Percentiles rank a stretch among this genome's conserved stretches.
Conservation (phyloP, 2,888 invertebrate species). For the Latheticus oryzae region DNA sequence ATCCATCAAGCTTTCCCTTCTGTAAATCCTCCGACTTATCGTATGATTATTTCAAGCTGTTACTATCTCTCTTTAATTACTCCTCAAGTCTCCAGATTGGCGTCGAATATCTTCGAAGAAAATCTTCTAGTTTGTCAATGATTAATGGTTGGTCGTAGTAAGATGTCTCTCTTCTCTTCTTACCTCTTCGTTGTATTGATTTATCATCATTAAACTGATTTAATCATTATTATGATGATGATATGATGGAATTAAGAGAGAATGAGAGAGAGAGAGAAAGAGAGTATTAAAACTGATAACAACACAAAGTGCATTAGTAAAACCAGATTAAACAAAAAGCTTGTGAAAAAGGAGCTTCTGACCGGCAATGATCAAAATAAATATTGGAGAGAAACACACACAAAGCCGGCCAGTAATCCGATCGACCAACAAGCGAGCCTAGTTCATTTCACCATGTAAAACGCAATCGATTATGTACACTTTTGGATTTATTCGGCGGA, state of each 20-base stretch:
- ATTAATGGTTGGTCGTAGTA: conserved; percentile 25
- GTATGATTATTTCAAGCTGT: conserved; percentile 52
- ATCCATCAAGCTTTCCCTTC: too few species aligned
- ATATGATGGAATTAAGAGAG: too few species aligned
- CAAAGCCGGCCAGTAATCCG: conserved; percentile 55
- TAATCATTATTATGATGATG: too few species aligned
- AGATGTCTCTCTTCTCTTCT: not conserved
- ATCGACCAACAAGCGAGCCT: conserved; percentile 51
- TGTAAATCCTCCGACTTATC: too few species aligned
- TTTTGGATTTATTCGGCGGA: conserved; percentile 49
- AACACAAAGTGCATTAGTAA: conserved; percentile 51
- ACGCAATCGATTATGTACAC: conserved; percentile 57
- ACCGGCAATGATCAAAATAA: conserved; percentile 49
- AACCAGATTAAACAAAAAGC: conserved; percentile 53
- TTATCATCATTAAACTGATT: conserved; percentile 37
- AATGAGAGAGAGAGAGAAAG: too few species aligned
- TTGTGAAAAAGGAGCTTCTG: conserved; percentile 46
- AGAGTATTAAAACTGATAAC: conserved; percentile 43
- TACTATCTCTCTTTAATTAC: conserved; percentile 53
- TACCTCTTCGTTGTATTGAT: conserved; percentile 34
- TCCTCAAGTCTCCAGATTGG: conserved; percentile 41
- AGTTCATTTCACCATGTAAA: conserved; percentile 56
- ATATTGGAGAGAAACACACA: conserved; percentile 52
- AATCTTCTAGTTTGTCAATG: conserved; percentile 37
- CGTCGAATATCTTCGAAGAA: conserved; percentile 23